A percentile compares a stretch with the other conserved stretches of the same genome.
phyloP scores from a whole-genome alignment of 2,888 invertebrate species.

The Cerastis leucographa region DNA sequence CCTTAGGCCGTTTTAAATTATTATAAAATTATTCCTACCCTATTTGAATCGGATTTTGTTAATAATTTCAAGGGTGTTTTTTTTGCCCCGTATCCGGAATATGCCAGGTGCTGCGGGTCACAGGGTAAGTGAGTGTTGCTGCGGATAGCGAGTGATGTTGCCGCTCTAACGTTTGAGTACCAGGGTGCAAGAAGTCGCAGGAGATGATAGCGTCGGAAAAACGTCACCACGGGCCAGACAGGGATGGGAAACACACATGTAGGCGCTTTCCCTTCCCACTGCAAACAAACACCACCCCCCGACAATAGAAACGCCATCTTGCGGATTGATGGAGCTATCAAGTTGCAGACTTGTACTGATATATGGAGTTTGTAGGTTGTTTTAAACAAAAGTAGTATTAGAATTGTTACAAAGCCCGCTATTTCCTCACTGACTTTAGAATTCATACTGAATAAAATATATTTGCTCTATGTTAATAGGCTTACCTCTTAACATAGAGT shows the following conservation, averaged over 20 bases:
- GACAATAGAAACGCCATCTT: constrained; percentile 1
- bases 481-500: no score
- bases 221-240: neutral
- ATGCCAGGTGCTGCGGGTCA: no score
- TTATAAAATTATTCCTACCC: no score
- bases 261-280: constrained; percentile 8
- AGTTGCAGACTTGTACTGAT: neutral
- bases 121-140: no score
- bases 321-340: neutral
- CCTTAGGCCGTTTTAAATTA: no score
- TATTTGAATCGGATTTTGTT: no score
- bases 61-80: no score
- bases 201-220: neutral
- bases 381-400: neutral
- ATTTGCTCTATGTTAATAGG: no score
- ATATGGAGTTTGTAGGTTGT: constrained; percentile 4
- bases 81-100: no score
- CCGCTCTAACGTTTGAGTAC: neutral
- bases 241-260: neutral
- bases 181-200: neutral
- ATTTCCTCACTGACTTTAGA: no score
- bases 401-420: neutral
- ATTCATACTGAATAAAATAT: no score
- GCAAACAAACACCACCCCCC: neutral
- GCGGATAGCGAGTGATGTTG: no score